A percentile compares a stretch with the other conserved stretches of the same genome.
These are phyloP conservation scores for Sturnira hondurensis DNA, from an alignment of 2,113 vertebrate species.

Conservation along the genomic window DNA sequence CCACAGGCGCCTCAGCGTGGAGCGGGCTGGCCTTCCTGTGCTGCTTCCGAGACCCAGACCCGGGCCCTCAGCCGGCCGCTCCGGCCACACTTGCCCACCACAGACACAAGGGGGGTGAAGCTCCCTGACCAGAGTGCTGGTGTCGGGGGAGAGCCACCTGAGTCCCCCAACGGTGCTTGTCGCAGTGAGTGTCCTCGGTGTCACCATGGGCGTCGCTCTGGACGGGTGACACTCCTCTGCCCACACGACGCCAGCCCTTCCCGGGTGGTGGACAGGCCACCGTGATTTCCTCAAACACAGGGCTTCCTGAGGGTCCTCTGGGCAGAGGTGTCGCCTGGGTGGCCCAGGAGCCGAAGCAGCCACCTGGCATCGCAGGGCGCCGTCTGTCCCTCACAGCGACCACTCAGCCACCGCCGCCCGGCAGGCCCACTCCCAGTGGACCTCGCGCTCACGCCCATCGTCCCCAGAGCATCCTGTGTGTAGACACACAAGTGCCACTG, in stretches of 20 bases:
- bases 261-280: neutral
- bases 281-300: too few relatives aligned
- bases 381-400: rapidly evolving
- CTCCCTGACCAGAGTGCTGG: rapidly evolving
- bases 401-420: rapidly evolving
- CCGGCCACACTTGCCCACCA: rapidly evolving
- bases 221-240: rapidly evolving
- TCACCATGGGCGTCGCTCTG: rapidly evolving
- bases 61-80: rapidly evolving
- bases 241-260: rapidly evolving
- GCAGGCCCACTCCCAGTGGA: rapidly evolving
- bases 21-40: rapidly evolving
- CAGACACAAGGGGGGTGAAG: too few relatives aligned
- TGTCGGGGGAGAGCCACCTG: neutral
- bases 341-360: rapidly evolving
- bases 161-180: rapidly evolving
- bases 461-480: neutral
- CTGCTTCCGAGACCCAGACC: too few relatives aligned
- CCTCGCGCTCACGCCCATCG: neutral
- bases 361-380: neutral
- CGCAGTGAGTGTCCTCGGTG: rapidly evolving
- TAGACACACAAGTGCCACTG: neutral
- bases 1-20: neutral
- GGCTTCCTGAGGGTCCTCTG: rapidly evolving
- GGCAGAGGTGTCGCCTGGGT: neutral